Conservation (phyloP, 2,888 invertebrate species). For the Allygus modestus region DNA sequence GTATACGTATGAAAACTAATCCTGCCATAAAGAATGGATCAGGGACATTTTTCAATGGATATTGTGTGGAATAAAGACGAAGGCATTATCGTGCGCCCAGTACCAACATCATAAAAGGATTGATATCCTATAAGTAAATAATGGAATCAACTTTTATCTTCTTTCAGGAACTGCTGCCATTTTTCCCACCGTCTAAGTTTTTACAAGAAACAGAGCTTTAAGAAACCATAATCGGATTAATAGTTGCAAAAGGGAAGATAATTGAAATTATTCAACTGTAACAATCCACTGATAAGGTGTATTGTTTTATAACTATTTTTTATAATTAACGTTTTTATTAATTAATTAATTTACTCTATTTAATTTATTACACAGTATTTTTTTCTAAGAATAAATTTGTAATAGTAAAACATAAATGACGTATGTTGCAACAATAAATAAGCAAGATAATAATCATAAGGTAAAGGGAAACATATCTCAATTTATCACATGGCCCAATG, state of each 20-base stretch:
- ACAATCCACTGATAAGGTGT: no score
- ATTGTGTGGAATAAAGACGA: slow-evolving; percentile 24
- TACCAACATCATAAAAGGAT: slow-evolving; percentile 22
- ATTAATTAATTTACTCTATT: no score
- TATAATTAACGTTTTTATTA: no score
- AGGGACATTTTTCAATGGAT: slow-evolving; percentile 15
- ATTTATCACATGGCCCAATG: no score
- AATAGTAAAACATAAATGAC: no score
- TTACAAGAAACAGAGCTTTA: slow-evolving; percentile 12
- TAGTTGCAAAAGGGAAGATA: background rate
- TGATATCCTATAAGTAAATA: slow-evolving; percentile 51
- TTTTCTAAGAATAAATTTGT: no score
- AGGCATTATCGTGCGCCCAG: background rate
- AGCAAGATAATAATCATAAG: no score
- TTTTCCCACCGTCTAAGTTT: slow-evolving; percentile 38
- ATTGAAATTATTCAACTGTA: background rate
- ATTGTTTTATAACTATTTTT: no score
- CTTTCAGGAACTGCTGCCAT: slow-evolving; percentile 13
- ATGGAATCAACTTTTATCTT: slow-evolving; percentile 46
- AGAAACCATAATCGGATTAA: slow-evolving; percentile 27
- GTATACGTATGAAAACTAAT: background rate
- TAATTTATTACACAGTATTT: no score
- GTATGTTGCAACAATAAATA: no score
- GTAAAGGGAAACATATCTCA: no score
- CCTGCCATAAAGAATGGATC: slow-evolving; percentile 21